Conservation (phyloP, 2,888 invertebrate species). For the Cheilosia scutellata region DNA sequence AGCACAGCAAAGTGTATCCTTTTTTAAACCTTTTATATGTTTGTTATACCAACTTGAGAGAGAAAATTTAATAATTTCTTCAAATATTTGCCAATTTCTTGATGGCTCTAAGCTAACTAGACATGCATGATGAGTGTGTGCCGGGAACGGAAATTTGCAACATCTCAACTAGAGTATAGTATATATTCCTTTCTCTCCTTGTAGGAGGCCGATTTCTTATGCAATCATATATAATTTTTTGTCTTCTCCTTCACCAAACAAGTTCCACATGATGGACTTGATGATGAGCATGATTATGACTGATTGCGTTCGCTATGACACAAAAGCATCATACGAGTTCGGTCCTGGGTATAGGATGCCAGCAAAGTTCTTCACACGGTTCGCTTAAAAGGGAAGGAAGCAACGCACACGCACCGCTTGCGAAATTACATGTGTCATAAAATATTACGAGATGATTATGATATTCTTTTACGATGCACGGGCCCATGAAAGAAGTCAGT, state of each 20-base stretch:
- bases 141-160: slow-evolving; percentile 59
- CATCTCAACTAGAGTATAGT: slow-evolving; percentile 15
- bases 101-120: slow-evolving; percentile 73
- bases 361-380: background rate
- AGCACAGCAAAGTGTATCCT: slow-evolving; percentile 26
- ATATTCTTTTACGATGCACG: slow-evolving; percentile 80
- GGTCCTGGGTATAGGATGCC: slow-evolving; percentile 45
- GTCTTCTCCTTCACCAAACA: slow-evolving; percentile 15
- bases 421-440: slow-evolving; percentile 77
- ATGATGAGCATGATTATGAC: slow-evolving; percentile 64
- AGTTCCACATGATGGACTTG: slow-evolving; percentile 51
- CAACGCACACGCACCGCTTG: slow-evolving; percentile 64
- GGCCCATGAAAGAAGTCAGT: slow-evolving; percentile 49
- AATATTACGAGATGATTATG: slow-evolving; percentile 80
- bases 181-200: slow-evolving; percentile 21
- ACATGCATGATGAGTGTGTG: slow-evolving; percentile 50
- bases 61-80: slow-evolving; percentile 74
- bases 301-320: slow-evolving; percentile 68
- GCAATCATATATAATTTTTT: slow-evolving; percentile 24
- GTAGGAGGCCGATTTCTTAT: slow-evolving; percentile 34
- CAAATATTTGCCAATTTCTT: slow-evolving; percentile 76
- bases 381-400: slow-evolving; percentile 9
- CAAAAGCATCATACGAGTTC: slow-evolving; percentile 8
- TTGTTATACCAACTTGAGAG: slow-evolving; percentile 65
- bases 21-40: slow-evolving; percentile 56